A percentile compares a stretch with the other conserved stretches of the same genome.
phyloP scores from a whole-genome alignment of 2,888 invertebrate species.

The Drosophila aldrichi region DNA sequence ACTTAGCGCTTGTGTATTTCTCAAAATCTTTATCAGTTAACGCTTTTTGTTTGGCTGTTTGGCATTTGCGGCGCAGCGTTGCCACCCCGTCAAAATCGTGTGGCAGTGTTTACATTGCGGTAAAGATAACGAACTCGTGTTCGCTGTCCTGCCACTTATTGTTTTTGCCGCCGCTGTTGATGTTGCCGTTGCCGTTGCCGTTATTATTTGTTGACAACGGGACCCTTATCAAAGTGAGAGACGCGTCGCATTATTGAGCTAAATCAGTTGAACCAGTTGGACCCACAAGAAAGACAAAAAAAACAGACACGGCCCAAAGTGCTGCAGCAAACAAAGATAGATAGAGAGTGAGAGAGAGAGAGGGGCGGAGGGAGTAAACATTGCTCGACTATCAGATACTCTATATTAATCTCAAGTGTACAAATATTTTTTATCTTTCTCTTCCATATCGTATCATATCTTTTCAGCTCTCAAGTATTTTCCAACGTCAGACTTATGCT shows the following conservation, averaged over 20 bases:
- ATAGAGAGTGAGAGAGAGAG: too few relatives aligned
- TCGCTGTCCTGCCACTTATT: slow-evolving; percentile 40
- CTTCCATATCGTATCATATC: not conserved
- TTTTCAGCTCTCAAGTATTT: not conserved
- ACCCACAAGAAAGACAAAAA: slow-evolving; percentile 9
- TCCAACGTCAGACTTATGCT: too few relatives aligned
- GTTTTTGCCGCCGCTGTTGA: slow-evolving; percentile 20
- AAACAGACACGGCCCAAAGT: slow-evolving; percentile 9
- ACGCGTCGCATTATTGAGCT: slow-evolving; percentile 70
- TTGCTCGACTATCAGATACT: not conserved
- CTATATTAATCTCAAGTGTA: not conserved
- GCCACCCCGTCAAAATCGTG: not conserved
- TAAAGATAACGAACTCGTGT: slow-evolving; percentile 48
- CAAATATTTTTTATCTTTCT: not conserved
- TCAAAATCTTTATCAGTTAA: not conserved
- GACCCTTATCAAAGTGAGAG: slow-evolving; percentile 70
- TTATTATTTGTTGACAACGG: slow-evolving; percentile 11
- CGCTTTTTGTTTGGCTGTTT: not conserved
- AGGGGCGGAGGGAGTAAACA: too few relatives aligned
- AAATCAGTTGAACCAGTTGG: slow-evolving; percentile 59
- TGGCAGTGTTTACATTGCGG: slow-evolving; percentile 37
- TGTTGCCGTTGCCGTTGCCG: slow-evolving; percentile 7
- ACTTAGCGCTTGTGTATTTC: not conserved
- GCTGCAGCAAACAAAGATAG: not conserved
- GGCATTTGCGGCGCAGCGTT: not conserved